These are phyloP conservation scores for Apostichopus japonicus DNA, from an alignment of 35 echinoderm and acorn worm genomes.

Conservation along the genomic window DNA sequence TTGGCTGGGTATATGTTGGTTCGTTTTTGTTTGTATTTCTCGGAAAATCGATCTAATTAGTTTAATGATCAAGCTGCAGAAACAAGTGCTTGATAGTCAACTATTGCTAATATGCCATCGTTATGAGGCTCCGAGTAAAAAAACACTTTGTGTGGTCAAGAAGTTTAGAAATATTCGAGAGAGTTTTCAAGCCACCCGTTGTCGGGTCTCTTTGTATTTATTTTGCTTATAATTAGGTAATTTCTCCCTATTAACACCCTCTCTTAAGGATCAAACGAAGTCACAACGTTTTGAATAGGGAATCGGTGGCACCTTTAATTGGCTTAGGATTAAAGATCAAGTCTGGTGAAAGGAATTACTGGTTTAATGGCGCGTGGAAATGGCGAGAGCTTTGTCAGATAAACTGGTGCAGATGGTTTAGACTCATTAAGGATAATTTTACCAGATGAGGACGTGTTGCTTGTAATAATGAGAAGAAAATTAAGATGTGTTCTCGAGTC, in stretches of 20 bases:
- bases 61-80: too few species aligned
- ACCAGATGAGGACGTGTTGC: background rate
- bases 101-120: too few species aligned
- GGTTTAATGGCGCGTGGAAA: background rate
- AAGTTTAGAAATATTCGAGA: background rate
- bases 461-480: background rate
- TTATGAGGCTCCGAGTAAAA: too few species aligned
- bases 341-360: background rate
- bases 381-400: background rate
- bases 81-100: too few species aligned
- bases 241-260: constrained; percentile 36
- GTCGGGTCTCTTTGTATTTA: background rate
- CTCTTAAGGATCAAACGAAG: background rate
- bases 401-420: background rate
- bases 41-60: too few species aligned
- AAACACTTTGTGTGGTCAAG: background rate
- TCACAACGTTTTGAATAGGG: background rate
- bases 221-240: constrained; percentile 7
- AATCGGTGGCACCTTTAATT: constrained; percentile 13
- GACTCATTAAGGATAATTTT: background rate
- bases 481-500: background rate
- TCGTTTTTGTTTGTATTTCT: too few species aligned
- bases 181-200: background rate
- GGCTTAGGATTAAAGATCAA: constrained; percentile 31
- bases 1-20: too few species aligned